Base-by-base conservation (phyloP, 2,797 vertebrate species). In the Oryzias sinensis region DNA sequence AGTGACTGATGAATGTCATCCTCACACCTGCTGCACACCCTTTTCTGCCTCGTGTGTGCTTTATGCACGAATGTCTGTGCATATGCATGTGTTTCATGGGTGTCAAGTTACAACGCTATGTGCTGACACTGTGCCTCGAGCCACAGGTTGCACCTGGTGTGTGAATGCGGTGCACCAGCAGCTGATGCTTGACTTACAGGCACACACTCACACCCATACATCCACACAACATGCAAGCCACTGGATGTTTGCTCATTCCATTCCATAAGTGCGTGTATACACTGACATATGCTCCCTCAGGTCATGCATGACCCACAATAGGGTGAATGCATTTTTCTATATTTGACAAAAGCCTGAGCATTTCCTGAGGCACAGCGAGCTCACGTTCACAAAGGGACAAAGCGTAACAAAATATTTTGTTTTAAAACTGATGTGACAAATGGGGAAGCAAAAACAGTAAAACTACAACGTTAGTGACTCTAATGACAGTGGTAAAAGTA, bases 61-160 rank as follows among this genome's bases (percentile, higher is more conserved):
- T 60, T 25, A 43, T 51, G 56, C 53, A 42, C 53, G 20, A 55
- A 64, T 67, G 59, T 78, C 57, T 68, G 62, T 49, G 33, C 47
- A 49, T 53, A 61, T 47, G 53, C 41, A 24, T 27, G 37, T 60
- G 49, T 56, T 80, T 62, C 43, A 43, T 46, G 43, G 74, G 87
- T 87, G 83, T 91, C 88, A 80, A 77, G 65, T 91, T 91, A 83
- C 88, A 33, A 37, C 24, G 68, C 70, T 86, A 85, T 91, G 83
- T 82, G 90, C 88, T 90, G 90, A 92, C 81, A 71, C 85, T 84
- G 87, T 65, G 79, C 89, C 72, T 80, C 53, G 44, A 80, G 86
- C 85, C 83, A 83, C 72, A 86, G 84, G 88, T 88, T 67, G 74
- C 91, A 90, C 91, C 91, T 91, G 89, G 89, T 76, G 87, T 90